Conservation (phyloP, 2,888 invertebrate species). For the Meganola albula region DNA sequence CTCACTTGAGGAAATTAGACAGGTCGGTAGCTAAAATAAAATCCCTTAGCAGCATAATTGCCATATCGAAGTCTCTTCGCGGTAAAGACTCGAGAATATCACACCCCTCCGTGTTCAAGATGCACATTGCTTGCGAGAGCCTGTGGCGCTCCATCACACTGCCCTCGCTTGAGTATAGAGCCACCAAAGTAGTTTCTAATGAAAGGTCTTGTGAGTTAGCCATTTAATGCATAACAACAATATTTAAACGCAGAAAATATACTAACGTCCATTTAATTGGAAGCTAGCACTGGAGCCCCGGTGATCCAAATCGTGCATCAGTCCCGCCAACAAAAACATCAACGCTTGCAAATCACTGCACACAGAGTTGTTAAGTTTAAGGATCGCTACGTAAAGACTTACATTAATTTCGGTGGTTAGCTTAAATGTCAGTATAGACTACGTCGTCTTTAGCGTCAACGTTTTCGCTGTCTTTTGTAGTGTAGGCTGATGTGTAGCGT, state of each 20-base stretch:
- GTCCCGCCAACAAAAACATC: slow-evolving; percentile 84
- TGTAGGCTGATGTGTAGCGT: too few species aligned
- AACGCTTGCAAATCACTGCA: slow-evolving; percentile 85
- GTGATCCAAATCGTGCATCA: slow-evolving; percentile 93
- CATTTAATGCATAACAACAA: too few species aligned
- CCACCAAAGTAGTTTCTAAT: slow-evolving; percentile 86
- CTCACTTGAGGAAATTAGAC: slow-evolving; percentile 82
- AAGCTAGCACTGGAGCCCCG: slow-evolving; percentile 91
- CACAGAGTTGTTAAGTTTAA: too few species aligned
- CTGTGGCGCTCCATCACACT: slow-evolving; percentile 94
- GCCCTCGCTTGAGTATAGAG: slow-evolving; percentile 90
- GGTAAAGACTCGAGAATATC: slow-evolving; percentile 86
- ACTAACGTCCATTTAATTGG: slow-evolving; percentile 81
- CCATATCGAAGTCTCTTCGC: slow-evolving; percentile 82
- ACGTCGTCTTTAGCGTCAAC: too few species aligned
- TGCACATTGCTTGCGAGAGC: slow-evolving; percentile 89
- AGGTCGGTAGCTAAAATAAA: slow-evolving; percentile 90
- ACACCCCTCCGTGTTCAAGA: slow-evolving; percentile 89
- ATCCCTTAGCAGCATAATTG: slow-evolving; percentile 84
- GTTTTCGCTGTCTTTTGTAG: too few species aligned
- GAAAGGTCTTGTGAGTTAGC: too few species aligned
- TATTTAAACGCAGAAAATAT: too few species aligned
- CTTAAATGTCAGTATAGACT: too few species aligned
- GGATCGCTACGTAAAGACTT: too few species aligned
- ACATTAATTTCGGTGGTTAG: too few species aligned